Base-by-base conservation (phyloP, 2,113 vertebrate genomes). In the Centropus unirufus region DNA sequence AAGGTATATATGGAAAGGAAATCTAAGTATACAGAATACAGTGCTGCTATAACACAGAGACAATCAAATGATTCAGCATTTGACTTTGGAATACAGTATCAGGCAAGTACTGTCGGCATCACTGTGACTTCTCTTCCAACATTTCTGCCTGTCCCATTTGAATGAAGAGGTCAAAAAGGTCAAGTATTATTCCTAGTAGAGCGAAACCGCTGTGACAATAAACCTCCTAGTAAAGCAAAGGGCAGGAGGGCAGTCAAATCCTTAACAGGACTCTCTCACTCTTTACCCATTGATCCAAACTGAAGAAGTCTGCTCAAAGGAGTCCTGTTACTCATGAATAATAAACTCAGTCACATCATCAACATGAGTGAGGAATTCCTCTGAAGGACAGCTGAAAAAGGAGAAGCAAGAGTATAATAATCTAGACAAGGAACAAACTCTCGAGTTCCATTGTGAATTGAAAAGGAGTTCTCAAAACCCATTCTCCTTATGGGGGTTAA, bases 281-380 rank as follows among this genome's bases (percentile, higher is more conserved):
- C 61, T 55, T 92, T 82, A 63, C 21, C 70, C 23, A 76, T 83
- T 94, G 95, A 93, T 93, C 78, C 27, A 4, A 70, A 87, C 40
- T 29, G 62, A 95, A 88, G n/a, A 79, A 76, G 75, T 54, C 80
- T 89, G 55, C 55, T 95, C 75, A 95, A 93, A 96, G 63, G 62
- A 92, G 84, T 66, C n/a, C 64, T 92, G 92, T 83, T 80, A 76
- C 49, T 94, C 88, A 90, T 96, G 76, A 95, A 96, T 94, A 95
- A 95, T 88, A 93, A 95, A 95, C 84, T 92, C 78, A 75, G 34
- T 47, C 93, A 90, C 85, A 82, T 87, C 83, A 92, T 77, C 90
- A 93, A 61, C 62, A 87, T 7, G 36, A 75, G 40, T 2, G 12
- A 91, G 36, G 51, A 87, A 85, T 83, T 90, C 72, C 92, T 84